Percentiles rank a stretch among this genome's conserved stretches.
phyloP scores from a whole-genome alignment of 2,113 vertebrate species.

The Numida meleagris region DNA sequence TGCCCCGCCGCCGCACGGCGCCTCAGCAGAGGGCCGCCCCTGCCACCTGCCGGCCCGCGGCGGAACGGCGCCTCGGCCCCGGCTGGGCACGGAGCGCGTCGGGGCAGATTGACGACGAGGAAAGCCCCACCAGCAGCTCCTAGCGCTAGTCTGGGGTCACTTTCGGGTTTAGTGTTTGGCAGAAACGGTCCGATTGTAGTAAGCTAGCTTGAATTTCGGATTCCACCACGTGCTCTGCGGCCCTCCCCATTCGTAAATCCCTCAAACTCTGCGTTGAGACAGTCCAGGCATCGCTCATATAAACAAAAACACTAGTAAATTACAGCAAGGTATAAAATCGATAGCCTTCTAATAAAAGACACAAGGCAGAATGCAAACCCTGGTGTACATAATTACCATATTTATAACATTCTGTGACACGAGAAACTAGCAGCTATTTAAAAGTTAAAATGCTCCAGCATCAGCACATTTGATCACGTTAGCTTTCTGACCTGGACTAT shows the following conservation, averaged over 20 bases:
- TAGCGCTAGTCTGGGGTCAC: no score
- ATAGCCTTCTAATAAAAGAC: background rate
- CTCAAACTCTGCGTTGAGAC: background rate
- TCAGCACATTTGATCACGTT: conserved; percentile 69
- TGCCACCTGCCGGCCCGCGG: no score
- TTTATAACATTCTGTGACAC: conserved; percentile 56
- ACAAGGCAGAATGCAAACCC: conserved; percentile 41
- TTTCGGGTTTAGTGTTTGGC: background rate
- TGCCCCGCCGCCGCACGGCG: no score
- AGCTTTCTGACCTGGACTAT: conserved; percentile 65
- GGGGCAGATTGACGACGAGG: background rate
- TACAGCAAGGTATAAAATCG: background rate
- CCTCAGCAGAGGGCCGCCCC: no score
- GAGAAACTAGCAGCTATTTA: conserved; percentile 53
- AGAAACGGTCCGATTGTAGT: accelerated
- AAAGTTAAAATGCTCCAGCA: conserved; percentile 66
- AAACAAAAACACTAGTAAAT: background rate
- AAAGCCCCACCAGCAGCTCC: no score
- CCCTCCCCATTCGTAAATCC: accelerated
- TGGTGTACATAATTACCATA: conserved; percentile 57
- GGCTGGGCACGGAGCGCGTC: no score
- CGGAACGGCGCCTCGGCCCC: no score
- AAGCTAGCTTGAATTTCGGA: background rate
- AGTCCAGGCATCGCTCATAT: background rate
- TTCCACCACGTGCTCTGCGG: accelerated